A percentile compares a stretch with the other conserved stretches of the same genome.
phyloP scores from a whole-genome alignment of 2,888 invertebrate genomes.

The Trichogramma evanescens region DNA sequence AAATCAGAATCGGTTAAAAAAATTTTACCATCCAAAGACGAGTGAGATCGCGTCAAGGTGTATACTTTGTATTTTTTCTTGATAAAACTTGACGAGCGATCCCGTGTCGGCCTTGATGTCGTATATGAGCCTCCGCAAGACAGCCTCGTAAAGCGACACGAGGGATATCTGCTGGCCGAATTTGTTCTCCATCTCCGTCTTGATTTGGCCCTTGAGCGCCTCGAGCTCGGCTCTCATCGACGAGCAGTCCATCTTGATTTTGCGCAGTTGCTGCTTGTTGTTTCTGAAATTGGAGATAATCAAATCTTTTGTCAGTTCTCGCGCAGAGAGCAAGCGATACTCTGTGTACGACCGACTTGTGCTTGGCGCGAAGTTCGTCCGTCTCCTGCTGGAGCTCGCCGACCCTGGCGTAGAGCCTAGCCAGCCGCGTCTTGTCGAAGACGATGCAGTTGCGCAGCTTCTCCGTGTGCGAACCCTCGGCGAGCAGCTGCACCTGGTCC shows the following conservation, averaged over 20 bases:
- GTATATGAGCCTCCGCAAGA: slow-evolving; percentile 52
- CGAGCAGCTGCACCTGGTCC: slow-evolving; percentile 60
- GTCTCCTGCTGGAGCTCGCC: slow-evolving; percentile 62
- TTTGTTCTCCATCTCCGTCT: slow-evolving; percentile 51
- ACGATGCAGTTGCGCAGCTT: slow-evolving; percentile 51
- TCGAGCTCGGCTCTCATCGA: slow-evolving; percentile 59
- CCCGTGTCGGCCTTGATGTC: slow-evolving; percentile 51
- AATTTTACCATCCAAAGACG: background rate
- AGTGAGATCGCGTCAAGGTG: slow-evolving; percentile 9
- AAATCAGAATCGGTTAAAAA: slow-evolving; percentile 4
- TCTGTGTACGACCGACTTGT: slow-evolving; percentile 57
- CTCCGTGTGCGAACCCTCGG: slow-evolving; percentile 45
- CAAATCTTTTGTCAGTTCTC: background rate
- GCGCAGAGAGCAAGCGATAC: no score
- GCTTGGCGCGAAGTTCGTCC: slow-evolving; percentile 54
- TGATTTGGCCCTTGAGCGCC: slow-evolving; percentile 52
- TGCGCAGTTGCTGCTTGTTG: slow-evolving; percentile 61
- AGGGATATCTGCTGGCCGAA: slow-evolving; percentile 54
- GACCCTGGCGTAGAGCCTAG: slow-evolving; percentile 56
- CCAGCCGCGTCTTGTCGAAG: slow-evolving; percentile 58
- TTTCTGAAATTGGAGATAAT: slow-evolving; percentile 47
- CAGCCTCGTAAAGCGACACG: slow-evolving; percentile 52
- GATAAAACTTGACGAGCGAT: slow-evolving; percentile 47
- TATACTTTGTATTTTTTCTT: slow-evolving; percentile 46
- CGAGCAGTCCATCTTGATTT: slow-evolving; percentile 64